Evolutionary conservation across 2,113 vertebrate genomes (phyloP).

Genomic region (Acrocephalus arundinaceus): DNA sequence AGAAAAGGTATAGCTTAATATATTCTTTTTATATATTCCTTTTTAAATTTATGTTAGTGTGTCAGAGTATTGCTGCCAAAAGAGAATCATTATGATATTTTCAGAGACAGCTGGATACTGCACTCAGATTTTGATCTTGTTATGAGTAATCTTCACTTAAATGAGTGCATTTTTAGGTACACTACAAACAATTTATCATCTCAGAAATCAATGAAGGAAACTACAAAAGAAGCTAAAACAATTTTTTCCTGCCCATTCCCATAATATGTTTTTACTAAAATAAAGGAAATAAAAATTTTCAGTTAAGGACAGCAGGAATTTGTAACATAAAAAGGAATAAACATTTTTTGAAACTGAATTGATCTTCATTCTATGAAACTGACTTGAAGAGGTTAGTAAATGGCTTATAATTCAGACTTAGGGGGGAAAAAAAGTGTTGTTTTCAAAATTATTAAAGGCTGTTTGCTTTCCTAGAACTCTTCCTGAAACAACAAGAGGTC

Average conservation of each 20-base stretch:
- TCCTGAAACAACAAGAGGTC: not conserved
- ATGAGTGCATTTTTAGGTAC: conserved; percentile 29
- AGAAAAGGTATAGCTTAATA: not conserved
- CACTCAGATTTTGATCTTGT: conserved; percentile 9
- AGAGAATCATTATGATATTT: conserved; percentile 3
- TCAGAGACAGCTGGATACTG: conserved; percentile 5
- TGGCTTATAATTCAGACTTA: not conserved
- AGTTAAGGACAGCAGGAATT: not conserved
- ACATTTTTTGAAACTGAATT: not conserved
- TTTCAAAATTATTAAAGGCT: not conserved
- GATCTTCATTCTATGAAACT: not conserved
- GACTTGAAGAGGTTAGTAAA: not conserved
- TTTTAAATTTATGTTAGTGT: conserved; percentile 12
- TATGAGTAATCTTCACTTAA: conserved; percentile 4
- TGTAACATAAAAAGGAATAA: not conserved
- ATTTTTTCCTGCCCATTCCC: not conserved
- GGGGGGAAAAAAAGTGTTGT: not conserved
- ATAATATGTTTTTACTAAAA: not conserved
- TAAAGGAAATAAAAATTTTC: not conserved
- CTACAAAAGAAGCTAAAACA: not conserved
- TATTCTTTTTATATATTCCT: not conserved
- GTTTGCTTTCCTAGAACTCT: not conserved
- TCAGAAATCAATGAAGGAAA: conserved; percentile 33
- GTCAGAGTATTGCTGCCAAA: not conserved
- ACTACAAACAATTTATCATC: conserved; percentile 4